These are phyloP conservation scores for Sphenopsis melanotis DNA, from an alignment of 2,797 vertebrate genomes.

Conservation along the genomic window DNA sequence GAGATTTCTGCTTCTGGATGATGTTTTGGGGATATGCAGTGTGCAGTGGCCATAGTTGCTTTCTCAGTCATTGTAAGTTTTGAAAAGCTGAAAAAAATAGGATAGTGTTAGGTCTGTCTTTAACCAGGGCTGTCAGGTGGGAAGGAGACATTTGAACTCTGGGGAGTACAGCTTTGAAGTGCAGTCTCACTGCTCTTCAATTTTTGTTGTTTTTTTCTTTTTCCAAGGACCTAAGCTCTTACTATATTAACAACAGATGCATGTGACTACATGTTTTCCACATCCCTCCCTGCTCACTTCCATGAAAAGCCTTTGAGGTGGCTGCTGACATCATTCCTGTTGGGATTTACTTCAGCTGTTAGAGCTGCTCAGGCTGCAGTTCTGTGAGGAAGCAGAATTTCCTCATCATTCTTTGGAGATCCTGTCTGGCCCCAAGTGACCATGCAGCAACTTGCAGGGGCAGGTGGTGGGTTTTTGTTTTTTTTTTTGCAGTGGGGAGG, in stretches of 20 bases:
- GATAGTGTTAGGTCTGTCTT: background rate
- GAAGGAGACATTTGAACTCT: background rate
- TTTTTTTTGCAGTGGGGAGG: background rate
- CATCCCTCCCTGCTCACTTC: background rate
- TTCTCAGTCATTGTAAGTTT: background rate
- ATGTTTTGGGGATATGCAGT: background rate
- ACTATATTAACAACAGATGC: background rate
- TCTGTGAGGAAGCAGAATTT: background rate
- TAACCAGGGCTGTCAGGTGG: background rate
- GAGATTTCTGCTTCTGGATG: background rate
- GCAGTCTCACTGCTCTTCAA: background rate
- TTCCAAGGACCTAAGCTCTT: background rate
- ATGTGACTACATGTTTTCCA: background rate
- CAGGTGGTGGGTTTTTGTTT: background rate
- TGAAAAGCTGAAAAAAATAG: background rate
- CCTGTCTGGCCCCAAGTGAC: background rate
- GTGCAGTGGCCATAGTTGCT: background rate
- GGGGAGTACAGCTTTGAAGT: background rate
- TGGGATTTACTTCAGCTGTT: background rate
- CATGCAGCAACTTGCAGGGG: background rate
- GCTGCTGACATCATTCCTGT: background rate
- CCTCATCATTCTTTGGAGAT: rapidly evolving
- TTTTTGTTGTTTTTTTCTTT: background rate
- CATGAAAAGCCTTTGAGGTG: background rate
- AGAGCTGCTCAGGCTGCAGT: background rate